These are phyloP conservation scores for Chymomyza procnemis DNA, from an alignment of 2,888 invertebrate genomes.

Conservation along the genomic window DNA sequence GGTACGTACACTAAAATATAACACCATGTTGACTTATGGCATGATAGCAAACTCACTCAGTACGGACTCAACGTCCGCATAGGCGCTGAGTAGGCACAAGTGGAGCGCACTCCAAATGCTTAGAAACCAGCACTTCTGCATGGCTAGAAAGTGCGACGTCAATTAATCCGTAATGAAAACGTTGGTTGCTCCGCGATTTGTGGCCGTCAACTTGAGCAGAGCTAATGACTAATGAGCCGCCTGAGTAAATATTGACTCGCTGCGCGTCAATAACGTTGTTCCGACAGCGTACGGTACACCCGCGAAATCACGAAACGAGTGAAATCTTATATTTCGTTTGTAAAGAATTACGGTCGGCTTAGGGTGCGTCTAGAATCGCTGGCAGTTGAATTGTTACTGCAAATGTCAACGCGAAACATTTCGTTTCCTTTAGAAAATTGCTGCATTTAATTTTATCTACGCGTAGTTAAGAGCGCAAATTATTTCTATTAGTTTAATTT, in stretches of 20 bases:
- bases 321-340: background rate
- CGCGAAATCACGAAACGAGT: background rate
- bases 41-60: background rate
- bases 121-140: background rate
- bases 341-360: background rate
- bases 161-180: slow-evolving; percentile 8
- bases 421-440: background rate
- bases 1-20: too few species aligned
- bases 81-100: background rate
- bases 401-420: background rate
- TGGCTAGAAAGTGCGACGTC: background rate
- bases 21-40: background rate
- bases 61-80: background rate
- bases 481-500: background rate
- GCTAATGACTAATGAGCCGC: slow-evolving; percentile 33
- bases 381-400: background rate
- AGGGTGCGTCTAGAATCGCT: background rate
- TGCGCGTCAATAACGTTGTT: slow-evolving; percentile 15
- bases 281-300: background rate
- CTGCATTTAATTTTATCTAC: background rate
- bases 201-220: slow-evolving; percentile 15
- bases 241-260: slow-evolving; percentile 53
- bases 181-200: slow-evolving; percentile 10
- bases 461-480: background rate
- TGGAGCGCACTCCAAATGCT: background rate